Evolutionary conservation across 1,140 invertebrate species (phyloP).

Genomic region (Brachionus sp.): DNA sequence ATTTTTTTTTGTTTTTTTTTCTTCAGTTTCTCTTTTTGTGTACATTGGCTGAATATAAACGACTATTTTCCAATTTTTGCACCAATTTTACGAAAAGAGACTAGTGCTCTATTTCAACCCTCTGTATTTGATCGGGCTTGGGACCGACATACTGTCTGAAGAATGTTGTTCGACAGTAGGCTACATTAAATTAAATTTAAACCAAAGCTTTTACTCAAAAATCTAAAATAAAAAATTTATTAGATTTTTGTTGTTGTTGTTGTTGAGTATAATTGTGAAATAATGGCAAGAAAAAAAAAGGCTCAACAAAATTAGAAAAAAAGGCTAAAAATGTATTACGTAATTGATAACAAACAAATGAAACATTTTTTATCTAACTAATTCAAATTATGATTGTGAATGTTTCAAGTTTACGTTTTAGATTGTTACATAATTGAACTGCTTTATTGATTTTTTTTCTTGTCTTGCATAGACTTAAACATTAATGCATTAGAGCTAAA

Average conservation of each 20-base stretch:
- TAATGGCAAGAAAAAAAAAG: background rate
- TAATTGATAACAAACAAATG: constrained; percentile 16
- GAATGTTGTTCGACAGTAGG: background rate
- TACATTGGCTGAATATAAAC: background rate
- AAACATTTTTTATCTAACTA: constrained; percentile 7
- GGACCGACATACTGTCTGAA: background rate
- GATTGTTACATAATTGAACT: background rate
- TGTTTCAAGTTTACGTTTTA: constrained; percentile 32
- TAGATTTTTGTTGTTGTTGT: background rate
- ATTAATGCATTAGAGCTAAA: background rate
- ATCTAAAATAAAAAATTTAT: background rate
- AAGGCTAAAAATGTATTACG: constrained; percentile 9
- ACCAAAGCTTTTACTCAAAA: background rate
- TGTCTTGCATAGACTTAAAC: background rate
- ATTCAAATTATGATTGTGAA: constrained; percentile 8
- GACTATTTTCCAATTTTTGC: background rate
- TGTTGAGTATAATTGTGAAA: background rate
- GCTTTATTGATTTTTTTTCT: background rate
- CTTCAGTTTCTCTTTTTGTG: background rate
- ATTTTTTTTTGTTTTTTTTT: background rate
- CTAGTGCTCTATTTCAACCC: background rate
- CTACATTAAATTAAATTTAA: background rate
- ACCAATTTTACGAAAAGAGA: background rate
- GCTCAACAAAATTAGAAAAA: background rate
- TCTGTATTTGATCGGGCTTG: constrained; percentile 24